Base-by-base conservation (phyloP, 2,888 invertebrate genomes). In the Xanthia icteritia region DNA sequence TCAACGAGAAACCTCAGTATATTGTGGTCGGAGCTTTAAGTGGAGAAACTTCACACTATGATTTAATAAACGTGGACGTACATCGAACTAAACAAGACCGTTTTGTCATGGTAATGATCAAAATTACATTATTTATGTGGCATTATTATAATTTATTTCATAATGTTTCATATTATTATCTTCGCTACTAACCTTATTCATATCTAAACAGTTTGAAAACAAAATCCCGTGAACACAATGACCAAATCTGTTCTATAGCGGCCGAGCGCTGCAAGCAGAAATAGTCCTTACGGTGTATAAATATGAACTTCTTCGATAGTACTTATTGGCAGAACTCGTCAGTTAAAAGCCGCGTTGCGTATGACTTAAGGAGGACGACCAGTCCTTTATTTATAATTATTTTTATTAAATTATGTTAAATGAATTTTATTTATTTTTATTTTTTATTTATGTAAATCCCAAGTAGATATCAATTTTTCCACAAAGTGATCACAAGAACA, bases 1-100 rank as follows among this genome's bases (percentile, higher is more conserved):
- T 94, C 92, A 93, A 87, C 76, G 85, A 90, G 91, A 91, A 93
- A 92, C 91, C 91, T 89, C 90, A 88, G 90, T 89, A 88, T 89
- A 90, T 89, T 90, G 92, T 88, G 91, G 91, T 87, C 89, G 89
- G 89, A 86, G 88, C 89, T 89, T 88, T 91, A 91, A 87, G 89
- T 83, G 82, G 86, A 83, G 88, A 87, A 92, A 92, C 91, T 93
- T 91, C 89, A 90, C 91, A 91, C 91, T 90, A 89, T 88, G 91
- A 91, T 92, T 93, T 90, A 91, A 91, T 92, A 89, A 89, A 77
- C 87, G 77, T 74, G 54, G 69, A 48, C 73, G 75, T 85, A 88
- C 74, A 77, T 84, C 75, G 79, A 83, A 83, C 86, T 74, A 66
- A 78, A 61, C 48, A 27, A 42, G 64, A 61, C 68, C 65, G 73